These are phyloP conservation scores for Ommatoiulus sabulosus DNA, from an alignment of 2,888 invertebrate genomes.

Conservation along the genomic window DNA sequence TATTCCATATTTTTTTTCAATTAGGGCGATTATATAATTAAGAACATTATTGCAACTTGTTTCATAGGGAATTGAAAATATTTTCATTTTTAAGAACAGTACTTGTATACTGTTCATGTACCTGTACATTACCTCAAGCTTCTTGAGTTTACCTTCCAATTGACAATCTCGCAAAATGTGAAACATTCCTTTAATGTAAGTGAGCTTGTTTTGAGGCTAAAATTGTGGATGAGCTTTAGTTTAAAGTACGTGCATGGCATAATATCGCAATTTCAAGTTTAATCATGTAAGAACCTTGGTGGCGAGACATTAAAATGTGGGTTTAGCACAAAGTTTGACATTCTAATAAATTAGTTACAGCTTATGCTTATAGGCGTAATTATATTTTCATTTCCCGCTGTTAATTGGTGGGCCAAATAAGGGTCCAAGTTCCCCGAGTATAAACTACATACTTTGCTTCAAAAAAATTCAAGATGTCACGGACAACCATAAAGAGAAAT, in stretches of 20 bases:
- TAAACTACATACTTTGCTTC: background rate
- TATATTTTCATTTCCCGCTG: slow-evolving; percentile 32
- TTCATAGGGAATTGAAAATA: too few relatives aligned
- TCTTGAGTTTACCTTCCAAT: too few relatives aligned
- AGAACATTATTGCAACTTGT: too few relatives aligned
- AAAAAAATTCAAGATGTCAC: slow-evolving; percentile 2
- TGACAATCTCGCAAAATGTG: too few relatives aligned
- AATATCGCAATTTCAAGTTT: slow-evolving; percentile 32
- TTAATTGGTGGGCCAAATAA: slow-evolving; percentile 33
- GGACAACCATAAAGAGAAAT: background rate
- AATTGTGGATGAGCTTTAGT: background rate
- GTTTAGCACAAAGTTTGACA: background rate
- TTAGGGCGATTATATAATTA: too few relatives aligned
- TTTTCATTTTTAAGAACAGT: too few relatives aligned
- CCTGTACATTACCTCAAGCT: too few relatives aligned
- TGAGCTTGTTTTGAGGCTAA: background rate
- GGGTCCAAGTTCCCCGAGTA: background rate
- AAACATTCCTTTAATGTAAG: too few relatives aligned
- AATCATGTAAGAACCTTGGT: background rate
- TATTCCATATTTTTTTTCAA: too few relatives aligned
- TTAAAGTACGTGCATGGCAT: background rate
- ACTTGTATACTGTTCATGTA: too few relatives aligned
- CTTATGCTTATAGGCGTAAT: background rate
- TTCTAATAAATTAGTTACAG: slow-evolving; percentile 8
- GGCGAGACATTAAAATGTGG: background rate